Base-by-base conservation (phyloP, 1,140 invertebrate species). In the Scylla paramamosain region DNA sequence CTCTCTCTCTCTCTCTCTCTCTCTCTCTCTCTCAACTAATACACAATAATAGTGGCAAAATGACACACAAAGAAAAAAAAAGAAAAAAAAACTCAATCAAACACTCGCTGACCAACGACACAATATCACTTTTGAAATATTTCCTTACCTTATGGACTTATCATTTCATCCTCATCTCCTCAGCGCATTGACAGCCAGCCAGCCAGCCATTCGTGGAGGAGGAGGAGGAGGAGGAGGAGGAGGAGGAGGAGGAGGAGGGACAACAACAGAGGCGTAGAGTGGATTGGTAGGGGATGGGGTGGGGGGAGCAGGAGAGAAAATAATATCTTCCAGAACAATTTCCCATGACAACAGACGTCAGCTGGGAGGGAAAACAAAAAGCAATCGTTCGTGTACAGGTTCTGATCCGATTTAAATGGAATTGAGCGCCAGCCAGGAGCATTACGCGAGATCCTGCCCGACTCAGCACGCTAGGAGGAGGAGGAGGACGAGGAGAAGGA, bases 381-480 rank as follows among this genome's bases (percentile, higher is more conserved):
- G 67, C 94, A 94, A 94, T 94, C 89, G 88, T 32, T 94, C 28
- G 89, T 91, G 94, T 94, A 94, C 94, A 94, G 67, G 67, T 28
- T 94, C 94, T 94, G 94, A 94, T 91, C 94, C 94, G 94, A 94
- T 94, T 94, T 94, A 94, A 94, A 94, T 94, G 94, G 94, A 94
- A 94, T 94, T 94, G 94, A 94, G 94, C 94, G 94, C 67, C 59
- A 94, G 94, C 91, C 94, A 91, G 94, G 94, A 94, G 94, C 90
- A 94, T 94, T 94, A 94, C 45, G 45, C 39, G 94, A 83, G 94
- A 94, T 94, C 88, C n/a, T 12, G 25, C 29, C 25, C 86, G 87
- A 94, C 93, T 94, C 93, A 93, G 91, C 59, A 92, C 32, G 67
- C 91, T 2, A 48, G 45, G 48, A 46, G 39, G 89, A 29, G 89